Percentiles rank a stretch among this genome's conserved stretches.
phyloP scores from a whole-genome alignment of 2,888 invertebrate genomes.

The Dastarcus helophoroides region DNA sequence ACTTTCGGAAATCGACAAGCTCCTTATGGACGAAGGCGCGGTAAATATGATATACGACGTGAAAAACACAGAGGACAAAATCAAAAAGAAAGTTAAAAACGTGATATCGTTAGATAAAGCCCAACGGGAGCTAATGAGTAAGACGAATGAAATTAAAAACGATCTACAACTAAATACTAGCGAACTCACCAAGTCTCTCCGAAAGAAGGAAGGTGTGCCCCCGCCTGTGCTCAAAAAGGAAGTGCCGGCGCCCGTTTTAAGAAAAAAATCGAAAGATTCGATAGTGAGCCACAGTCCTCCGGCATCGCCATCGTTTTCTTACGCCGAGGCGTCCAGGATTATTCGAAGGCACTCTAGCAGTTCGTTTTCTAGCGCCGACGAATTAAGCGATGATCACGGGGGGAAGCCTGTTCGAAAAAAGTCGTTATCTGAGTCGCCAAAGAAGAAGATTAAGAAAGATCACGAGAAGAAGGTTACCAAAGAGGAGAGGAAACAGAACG shows the following conservation, averaged over 20 bases:
- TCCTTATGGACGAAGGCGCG: conserved; percentile 77
- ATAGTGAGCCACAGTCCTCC: conserved; percentile 34
- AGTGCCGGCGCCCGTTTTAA: conserved; percentile 14
- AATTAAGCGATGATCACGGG: conserved; percentile 21
- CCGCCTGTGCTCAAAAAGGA: conserved; percentile 12
- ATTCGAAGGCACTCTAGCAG: conserved; percentile 75
- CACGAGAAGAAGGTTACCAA: conserved; percentile 6
- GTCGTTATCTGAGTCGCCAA: neutral
- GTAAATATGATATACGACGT: conserved; percentile 76
- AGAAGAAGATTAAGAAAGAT: conserved; percentile 12
- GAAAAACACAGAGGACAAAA: conserved; percentile 42
- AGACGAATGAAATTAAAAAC: conserved; percentile 31
- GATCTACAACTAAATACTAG: conserved; percentile 28
- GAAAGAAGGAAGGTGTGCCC: conserved; percentile 37
- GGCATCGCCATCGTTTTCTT: conserved; percentile 49
- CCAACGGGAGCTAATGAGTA: conserved; percentile 27
- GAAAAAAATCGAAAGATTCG: conserved; percentile 36
- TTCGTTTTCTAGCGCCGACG: conserved; percentile 50
- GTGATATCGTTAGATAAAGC: conserved; percentile 16
- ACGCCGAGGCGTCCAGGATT: conserved; percentile 68
- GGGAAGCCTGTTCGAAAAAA: neutral
- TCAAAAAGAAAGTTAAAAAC: conserved; percentile 18
- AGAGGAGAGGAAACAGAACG: conserved; percentile 8
- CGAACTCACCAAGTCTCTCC: conserved; percentile 37
- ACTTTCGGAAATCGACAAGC: conserved; percentile 60